Base-by-base conservation (phyloP, 2,113 vertebrate species). In the Callipepla squamata region DNA sequence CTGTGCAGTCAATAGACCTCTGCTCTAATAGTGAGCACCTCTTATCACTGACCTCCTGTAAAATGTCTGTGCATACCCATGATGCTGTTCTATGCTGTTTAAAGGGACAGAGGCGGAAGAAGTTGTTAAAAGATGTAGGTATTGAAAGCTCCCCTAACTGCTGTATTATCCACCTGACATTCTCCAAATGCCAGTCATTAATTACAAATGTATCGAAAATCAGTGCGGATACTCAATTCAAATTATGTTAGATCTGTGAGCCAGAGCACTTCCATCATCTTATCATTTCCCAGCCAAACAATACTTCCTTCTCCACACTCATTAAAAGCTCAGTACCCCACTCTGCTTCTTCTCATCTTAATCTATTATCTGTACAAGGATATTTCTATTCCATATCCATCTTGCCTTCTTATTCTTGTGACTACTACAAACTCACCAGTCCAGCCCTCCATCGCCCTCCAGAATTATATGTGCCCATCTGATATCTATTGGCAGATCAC, bases 201-300 rank as follows among this genome's bases (percentile, higher is more conserved):
- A 90, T 96, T 95, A 93, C 83, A 90, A 86, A 81, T 83, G 78
- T 90, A 74, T 86, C 79, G 69, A 67, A 72, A 95, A 89, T 95
- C 66, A 77, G 30, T 88, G 69, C 30, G 83, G 78, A 77, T 96
- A 93, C 10, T 51, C 21, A 5, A 84, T 91, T 85, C 53, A 91
- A 58, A 86, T 83, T 65, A 69, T 7, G 7, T 94, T 88, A 57
- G 42, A 67, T 80, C 22, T 90, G 81, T 79, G 73, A 96, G 57
- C 12, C 19, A 73, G 80, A 89, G 69, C 74, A 61, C 75, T 92
- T 88, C 78, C 42, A 48, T 58, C 77, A 53, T 90, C 57, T 80
- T 96, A 80, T 19, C 44, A 80, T 87, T 95, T 89, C 74, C 66
- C 78, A 78, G 72, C 85, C 90, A 93, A 81, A 78, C 16, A 21